Conservation (phyloP, 2,888 invertebrate species). For the Criorhina ranunculi region DNA sequence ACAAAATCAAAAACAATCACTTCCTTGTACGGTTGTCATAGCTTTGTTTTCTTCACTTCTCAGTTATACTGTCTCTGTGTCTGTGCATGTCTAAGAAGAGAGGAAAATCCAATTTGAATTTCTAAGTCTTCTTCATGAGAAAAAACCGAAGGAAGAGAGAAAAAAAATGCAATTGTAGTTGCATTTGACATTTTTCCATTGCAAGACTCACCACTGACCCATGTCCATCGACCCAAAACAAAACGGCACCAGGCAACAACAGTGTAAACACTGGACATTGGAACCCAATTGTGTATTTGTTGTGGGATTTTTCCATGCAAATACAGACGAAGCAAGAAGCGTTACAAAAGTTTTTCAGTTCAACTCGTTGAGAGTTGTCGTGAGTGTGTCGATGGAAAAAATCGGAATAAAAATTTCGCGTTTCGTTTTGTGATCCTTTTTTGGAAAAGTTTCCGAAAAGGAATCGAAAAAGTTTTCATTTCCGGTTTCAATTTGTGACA, state of each 20-base stretch:
- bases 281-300: slow-evolving; percentile 10
- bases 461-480: slow-evolving; percentile 28
- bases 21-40: background rate
- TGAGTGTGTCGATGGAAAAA: slow-evolving; percentile 46
- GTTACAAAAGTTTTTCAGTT: slow-evolving; percentile 53
- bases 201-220: slow-evolving; percentile 31
- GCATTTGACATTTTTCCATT: slow-evolving; percentile 53
- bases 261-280: background rate
- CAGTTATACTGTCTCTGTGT: background rate
- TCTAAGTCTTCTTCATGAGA: slow-evolving; percentile 59
- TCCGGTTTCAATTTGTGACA: slow-evolving; percentile 29
- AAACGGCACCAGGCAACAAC: background rate
- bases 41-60: background rate
- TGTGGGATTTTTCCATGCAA: slow-evolving; percentile 37
- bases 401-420: slow-evolving; percentile 34
- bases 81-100: background rate
- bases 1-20: background rate
- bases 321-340: slow-evolving; percentile 15
- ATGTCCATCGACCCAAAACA: slow-evolving; percentile 28
- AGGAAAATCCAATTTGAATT: slow-evolving; percentile 53
- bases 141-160: too few relatives aligned
- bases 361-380: slow-evolving; percentile 53
- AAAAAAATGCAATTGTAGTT: slow-evolving; percentile 10
- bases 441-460: slow-evolving; percentile 19
- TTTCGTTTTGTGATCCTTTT: slow-evolving; percentile 54